Evolutionary conservation across 2,113 vertebrate genomes (phyloP).

Genomic region (Felis chaus): DNA sequence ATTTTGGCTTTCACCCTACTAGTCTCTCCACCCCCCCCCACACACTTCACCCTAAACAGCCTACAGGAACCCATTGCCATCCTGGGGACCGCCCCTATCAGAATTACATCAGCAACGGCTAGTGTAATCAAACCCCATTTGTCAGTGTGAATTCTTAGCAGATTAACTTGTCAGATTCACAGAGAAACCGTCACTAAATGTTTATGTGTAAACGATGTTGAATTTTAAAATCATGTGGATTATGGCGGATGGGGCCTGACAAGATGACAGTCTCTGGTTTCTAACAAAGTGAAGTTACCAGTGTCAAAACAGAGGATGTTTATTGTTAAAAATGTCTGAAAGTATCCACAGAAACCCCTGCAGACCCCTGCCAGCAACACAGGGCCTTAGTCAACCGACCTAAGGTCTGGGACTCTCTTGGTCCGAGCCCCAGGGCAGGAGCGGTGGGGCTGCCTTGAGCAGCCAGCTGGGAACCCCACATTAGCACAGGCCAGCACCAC

Average conservation of each 20-base stretch:
- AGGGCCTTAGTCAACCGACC: constrained; percentile 49
- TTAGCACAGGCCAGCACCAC: background rate
- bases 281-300: constrained; percentile 88
- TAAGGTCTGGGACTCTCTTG: constrained; percentile 58
- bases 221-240: constrained; percentile 90
- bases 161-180: constrained; percentile 91
- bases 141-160: constrained; percentile 87
- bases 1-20: constrained; percentile 32
- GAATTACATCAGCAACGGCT: constrained; percentile 86
- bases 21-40: background rate
- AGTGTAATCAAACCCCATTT: constrained; percentile 86
- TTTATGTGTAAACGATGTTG: constrained; percentile 90
- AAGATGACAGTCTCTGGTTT: constrained; percentile 92
- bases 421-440: constrained; percentile 61
- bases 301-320: constrained; percentile 87
- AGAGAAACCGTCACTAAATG: constrained; percentile 89
- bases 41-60: constrained; percentile 22
- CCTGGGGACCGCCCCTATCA: constrained; percentile 81
- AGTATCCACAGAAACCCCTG: constrained; percentile 84
- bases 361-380: constrained; percentile 74
- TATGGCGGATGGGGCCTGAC: constrained; percentile 90
- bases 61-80: constrained; percentile 68
- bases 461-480: background rate
- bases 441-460: background rate
- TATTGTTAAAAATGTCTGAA: constrained; percentile 88